Evolutionary conservation across 2,113 vertebrate species (phyloP), one percentile per base, ranked within the genome.

Genomic region (Ceratotherium simum): DNA sequence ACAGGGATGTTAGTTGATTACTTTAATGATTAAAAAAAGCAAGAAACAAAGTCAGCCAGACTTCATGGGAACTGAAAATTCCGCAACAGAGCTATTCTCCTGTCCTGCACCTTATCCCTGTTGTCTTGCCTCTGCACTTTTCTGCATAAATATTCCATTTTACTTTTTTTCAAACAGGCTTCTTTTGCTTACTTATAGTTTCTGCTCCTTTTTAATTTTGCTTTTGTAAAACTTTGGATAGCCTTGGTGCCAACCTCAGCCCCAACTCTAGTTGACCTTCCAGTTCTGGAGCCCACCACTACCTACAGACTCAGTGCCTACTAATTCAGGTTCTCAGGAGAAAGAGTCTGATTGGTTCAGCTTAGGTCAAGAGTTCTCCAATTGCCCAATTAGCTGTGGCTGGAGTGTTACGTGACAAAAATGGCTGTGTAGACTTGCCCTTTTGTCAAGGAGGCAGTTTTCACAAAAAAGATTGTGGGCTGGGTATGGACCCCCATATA

Each of bases 401-500:
- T 72, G 8, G 62, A 84, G 23, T 56, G 56, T 76, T 88, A n/a
- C 2, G 1, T 23, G 78, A 58, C 67, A 67, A 12, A 94, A 88
- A 78, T 39, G n/a, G 13, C 67, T 25, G 5, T 65, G 48, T 46
- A 62, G 33, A 21, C 29, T 84, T 91, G 51, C 21, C 33, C 70
- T 91, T 96, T 91, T 46, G 54, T 80, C 62, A 85, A 80, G 36
- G 90, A 96, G 33, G n/a, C 46, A 84, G 36, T 78, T 92, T 95
- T 64, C 48, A 42, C 33, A 39, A 82, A 88, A 93, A 93, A 29
- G 67, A 89, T 18, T 67, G 29, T 70, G 42, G 25, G 3, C 54
- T 91, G 72, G 46, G 8, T 78, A 16, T 58, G 12, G 11, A 90
- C 48, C 39, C 76, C 58, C 18, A 83, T 97, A 65, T 58, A 76